Conservation (phyloP, 2,797 vertebrate genomes). For the Tokudaia tokunoshimensis region DNA sequence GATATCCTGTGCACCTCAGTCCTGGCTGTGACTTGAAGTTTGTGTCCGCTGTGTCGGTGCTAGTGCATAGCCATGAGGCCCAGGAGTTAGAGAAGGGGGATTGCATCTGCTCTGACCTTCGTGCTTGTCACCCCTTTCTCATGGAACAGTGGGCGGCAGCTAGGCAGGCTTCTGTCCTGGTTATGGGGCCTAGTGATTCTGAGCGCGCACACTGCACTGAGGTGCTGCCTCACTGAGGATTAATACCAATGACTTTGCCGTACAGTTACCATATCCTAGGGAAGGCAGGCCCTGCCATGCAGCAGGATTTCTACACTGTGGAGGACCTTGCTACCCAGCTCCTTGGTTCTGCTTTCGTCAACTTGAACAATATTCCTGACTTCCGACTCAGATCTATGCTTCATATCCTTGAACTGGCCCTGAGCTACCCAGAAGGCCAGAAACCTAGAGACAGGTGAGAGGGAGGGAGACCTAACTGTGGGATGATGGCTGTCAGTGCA, state of each 20-base stretch:
- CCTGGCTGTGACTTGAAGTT: neutral
- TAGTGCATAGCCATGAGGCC: neutral
- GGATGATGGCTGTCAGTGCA: neutral
- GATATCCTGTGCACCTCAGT: neutral
- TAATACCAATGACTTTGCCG: constrained; percentile 19
- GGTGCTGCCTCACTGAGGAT: neutral
- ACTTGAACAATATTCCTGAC: constrained; percentile 95
- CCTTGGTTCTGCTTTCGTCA: constrained; percentile 93
- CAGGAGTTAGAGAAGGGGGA: neutral
- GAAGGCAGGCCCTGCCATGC: constrained; percentile 93
- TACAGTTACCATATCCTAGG: constrained; percentile 95
- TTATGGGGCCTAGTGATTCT: neutral
- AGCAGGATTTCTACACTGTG: constrained; percentile 96
- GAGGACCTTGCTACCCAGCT: constrained; percentile 93
- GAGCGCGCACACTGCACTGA: neutral
- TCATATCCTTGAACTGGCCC: constrained; percentile 93
- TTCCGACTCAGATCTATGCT: constrained; percentile 95
- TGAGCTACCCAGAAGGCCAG: neutral
- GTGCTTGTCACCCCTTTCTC: neutral
- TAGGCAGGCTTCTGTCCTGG: neutral
- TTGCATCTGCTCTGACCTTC: neutral
- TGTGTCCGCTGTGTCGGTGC: neutral
- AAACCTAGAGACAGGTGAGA: neutral
- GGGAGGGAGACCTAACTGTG: neutral
- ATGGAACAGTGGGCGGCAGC: neutral